A percentile compares a stretch with the other conserved stretches of the same genome.
Evolutionary conservation across 2,113 vertebrate species (phyloP).

Genomic region (Pristiophorus japonicus): DNA sequence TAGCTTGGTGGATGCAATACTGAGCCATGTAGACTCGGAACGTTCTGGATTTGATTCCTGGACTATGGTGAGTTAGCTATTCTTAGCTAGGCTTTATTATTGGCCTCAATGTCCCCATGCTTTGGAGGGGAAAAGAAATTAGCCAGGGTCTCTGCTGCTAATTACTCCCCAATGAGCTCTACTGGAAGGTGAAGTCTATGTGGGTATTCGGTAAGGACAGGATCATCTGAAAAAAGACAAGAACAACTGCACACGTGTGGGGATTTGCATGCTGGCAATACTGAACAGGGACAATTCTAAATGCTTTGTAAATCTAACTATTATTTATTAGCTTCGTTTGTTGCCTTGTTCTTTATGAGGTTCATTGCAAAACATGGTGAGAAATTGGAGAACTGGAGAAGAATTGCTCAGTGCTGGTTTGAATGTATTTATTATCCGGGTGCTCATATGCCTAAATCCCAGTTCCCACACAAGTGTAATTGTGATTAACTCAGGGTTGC

Average conservation of each 20-base stretch:
- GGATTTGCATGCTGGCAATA: not conserved
- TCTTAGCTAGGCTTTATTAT: not conserved
- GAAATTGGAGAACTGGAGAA: not conserved
- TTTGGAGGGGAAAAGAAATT: not conserved
- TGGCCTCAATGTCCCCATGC: not conserved
- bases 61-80: not conserved
- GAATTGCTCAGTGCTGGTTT: not conserved
- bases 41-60: not conserved
- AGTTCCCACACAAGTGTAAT: not conserved
- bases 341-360: not conserved
- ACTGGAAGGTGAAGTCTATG: not conserved
- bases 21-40: not conserved
- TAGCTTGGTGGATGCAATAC: not conserved
- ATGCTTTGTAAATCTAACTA: not conserved
- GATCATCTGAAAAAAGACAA: not conserved
- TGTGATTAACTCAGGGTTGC: not conserved
- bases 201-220: not conserved
- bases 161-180: not conserved
- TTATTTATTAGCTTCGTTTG: not conserved
- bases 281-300: not conserved
- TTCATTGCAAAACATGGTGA: not conserved
- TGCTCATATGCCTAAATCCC: not conserved
- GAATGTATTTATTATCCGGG: not conserved
- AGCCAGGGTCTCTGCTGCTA: not conserved
- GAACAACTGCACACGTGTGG: not conserved